phyloP scores from a whole-genome alignment of 2,797 vertebrate species.

The Pyrocephalus nanus region DNA sequence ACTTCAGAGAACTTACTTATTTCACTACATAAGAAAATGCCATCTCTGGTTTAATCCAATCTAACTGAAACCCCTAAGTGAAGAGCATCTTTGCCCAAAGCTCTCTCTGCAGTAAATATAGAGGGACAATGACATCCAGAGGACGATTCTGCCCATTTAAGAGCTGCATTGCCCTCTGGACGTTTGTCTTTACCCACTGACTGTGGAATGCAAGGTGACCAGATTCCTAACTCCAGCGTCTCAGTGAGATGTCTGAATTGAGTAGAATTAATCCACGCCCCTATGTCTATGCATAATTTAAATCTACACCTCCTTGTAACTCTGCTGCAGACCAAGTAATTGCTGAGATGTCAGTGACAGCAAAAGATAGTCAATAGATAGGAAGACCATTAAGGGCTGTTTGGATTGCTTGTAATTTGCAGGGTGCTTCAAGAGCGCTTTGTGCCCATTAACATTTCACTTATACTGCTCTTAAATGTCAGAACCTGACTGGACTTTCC shows the following conservation, averaged over 20 bases:
- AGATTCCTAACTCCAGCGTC: neutral
- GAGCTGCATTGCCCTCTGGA: neutral
- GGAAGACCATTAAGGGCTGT: conserved; percentile 30
- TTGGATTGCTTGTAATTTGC: neutral
- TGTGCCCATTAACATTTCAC: neutral
- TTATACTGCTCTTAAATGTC: conserved; percentile 17
- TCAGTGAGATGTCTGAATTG: neutral
- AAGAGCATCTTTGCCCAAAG: neutral
- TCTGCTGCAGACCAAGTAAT: neutral
- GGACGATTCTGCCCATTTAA: neutral
- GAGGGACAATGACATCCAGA: neutral
- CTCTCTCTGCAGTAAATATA: neutral
- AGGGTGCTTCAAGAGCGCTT: neutral
- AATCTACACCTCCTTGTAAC: neutral
- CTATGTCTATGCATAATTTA: conserved; percentile 30
- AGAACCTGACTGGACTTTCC: neutral
- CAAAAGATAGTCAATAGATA: conserved; percentile 41
- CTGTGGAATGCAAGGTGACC: neutral
- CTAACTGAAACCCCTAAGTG: neutral
- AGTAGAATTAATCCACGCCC: neutral
- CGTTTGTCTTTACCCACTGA: neutral
- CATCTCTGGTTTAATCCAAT: neutral
- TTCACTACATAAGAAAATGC: neutral
- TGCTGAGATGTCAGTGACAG: conserved; percentile 20
- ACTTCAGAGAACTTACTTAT: neutral